Percentiles rank a stretch among this genome's conserved stretches.
Conservation (phyloP, 1,140 invertebrate species). For the Calephelis nemesis region DNA sequence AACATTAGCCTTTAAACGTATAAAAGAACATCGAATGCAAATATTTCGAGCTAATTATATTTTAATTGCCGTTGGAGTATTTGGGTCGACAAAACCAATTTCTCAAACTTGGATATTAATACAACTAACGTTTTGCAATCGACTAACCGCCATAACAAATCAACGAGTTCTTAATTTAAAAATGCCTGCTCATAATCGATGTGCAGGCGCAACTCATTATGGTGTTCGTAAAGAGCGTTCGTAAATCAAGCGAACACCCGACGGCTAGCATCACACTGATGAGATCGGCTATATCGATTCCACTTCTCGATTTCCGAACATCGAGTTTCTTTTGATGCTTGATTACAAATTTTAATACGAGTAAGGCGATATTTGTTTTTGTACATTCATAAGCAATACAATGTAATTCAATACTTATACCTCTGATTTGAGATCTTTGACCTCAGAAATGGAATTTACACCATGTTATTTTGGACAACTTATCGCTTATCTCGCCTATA, state of each 20-base stretch:
- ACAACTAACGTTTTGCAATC: constrained; percentile 30
- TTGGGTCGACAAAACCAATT: constrained; percentile 24
- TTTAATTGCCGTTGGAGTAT: constrained; percentile 20
- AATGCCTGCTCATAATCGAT: constrained; percentile 60
- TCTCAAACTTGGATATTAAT: constrained; percentile 24
- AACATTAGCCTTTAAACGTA: background rate
- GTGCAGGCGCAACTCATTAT: constrained; percentile 67
- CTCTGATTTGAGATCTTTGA: background rate
- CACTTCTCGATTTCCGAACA: constrained; percentile 48
- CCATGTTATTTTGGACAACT: background rate
- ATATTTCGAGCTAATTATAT: constrained; percentile 18
- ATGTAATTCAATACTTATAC: constrained; percentile 8
- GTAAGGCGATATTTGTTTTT: constrained; percentile 20
- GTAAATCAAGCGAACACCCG: constrained; percentile 67
- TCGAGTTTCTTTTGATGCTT: constrained; percentile 41
- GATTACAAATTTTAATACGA: constrained; percentile 34
- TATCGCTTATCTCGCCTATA: background rate
- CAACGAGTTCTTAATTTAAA: constrained; percentile 63
- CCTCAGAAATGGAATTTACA: background rate
- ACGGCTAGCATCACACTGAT: constrained; percentile 45
- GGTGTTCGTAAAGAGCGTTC: constrained; percentile 54
- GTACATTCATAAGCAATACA: constrained; percentile 18
- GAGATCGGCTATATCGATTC: constrained; percentile 45
- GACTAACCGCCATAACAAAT: constrained; percentile 41
- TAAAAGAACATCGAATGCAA: constrained; percentile 7